phyloP scores from a whole-genome alignment of 2,888 invertebrate genomes.

The Acronicta leporina region DNA sequence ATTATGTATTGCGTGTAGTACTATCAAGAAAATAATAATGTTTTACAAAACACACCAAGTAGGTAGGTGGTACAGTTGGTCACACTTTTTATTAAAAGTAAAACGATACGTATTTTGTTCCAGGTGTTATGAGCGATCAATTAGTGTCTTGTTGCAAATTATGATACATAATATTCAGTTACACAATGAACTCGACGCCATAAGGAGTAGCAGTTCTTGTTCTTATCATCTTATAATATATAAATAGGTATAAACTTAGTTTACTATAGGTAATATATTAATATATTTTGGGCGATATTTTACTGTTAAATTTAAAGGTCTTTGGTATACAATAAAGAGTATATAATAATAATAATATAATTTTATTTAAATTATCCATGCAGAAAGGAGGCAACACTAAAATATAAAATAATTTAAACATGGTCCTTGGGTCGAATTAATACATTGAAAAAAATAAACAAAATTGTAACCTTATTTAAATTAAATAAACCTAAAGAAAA shows the following conservation, averaged over 20 bases:
- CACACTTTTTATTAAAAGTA: constrained; percentile 43
- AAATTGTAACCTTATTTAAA: too few relatives aligned
- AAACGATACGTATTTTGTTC: constrained; percentile 52
- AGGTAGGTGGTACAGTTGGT: constrained; percentile 50
- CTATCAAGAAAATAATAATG: constrained; percentile 16
- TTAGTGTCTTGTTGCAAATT: constrained; percentile 58
- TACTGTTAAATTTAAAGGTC: too few relatives aligned
- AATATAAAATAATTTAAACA: too few relatives aligned
- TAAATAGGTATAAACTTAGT: constrained; percentile 10
- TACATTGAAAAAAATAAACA: too few relatives aligned
- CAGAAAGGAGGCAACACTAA: too few relatives aligned
- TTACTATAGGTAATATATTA: too few relatives aligned
- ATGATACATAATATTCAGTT: constrained; percentile 54
- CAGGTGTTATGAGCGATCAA: constrained; percentile 55
- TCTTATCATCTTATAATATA: constrained; percentile 27
- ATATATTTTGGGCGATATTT: too few relatives aligned
- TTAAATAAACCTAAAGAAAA: not conserved
- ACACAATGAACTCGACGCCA: constrained; percentile 53
- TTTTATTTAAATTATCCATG: too few relatives aligned
- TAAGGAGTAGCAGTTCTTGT: constrained; percentile 32
- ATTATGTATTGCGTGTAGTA: too few relatives aligned
- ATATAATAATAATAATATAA: too few relatives aligned
- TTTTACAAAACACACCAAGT: constrained; percentile 23
- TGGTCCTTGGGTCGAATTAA: too few relatives aligned
- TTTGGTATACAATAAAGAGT: too few relatives aligned